A percentile compares a stretch with the other conserved stretches of the same genome.
These are phyloP conservation scores for Porites lutea DNA, from an alignment of 64 coral and sea anemone species.

Conservation along the genomic window DNA sequence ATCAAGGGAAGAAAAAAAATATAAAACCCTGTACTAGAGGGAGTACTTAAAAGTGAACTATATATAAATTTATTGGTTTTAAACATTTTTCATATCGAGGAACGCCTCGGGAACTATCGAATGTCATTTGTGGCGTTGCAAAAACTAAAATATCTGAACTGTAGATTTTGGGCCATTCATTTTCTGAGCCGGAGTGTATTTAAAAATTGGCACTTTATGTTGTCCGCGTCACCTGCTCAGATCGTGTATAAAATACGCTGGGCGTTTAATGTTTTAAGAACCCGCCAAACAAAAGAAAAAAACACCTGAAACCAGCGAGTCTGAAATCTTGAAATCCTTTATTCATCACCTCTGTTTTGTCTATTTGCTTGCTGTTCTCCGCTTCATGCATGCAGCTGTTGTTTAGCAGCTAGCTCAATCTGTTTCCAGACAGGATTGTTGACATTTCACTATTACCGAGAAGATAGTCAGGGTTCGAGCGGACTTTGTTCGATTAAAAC, in stretches of 20 bases:
- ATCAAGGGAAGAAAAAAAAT: neutral
- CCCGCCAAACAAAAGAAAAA: conserved; percentile 12
- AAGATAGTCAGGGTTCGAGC: too few species aligned
- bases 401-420: neutral
- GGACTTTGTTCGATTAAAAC: too few species aligned
- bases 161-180: neutral
- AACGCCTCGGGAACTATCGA: neutral
- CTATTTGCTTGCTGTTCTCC: neutral
- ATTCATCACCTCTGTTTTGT: conserved; percentile 25
- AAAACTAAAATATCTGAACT: neutral
- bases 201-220: neutral
- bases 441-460: too few species aligned
- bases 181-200: neutral
- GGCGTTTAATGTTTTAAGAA: conserved; percentile 21
- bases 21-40: neutral
- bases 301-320: conserved; percentile 2
- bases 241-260: neutral
- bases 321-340: conserved; percentile 8
- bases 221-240: neutral
- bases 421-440: neutral
- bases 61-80: too few species aligned
- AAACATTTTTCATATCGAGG: neutral
- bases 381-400: neutral
- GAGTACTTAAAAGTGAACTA: too few species aligned
- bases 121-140: neutral